phyloP scores from a whole-genome alignment of 2,113 vertebrate species.

The Piliocolobus tephrosceles region DNA sequence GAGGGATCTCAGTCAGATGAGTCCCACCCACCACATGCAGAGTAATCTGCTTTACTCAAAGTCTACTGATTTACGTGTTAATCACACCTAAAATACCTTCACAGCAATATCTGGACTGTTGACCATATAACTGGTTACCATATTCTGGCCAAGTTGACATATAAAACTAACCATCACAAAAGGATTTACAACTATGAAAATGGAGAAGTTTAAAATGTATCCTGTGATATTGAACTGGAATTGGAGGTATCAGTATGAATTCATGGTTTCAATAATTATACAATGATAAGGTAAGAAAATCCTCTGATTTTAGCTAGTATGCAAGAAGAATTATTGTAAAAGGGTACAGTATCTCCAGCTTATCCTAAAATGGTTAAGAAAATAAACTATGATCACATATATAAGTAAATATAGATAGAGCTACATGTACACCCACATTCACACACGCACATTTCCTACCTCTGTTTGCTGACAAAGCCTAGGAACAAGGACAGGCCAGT shows the following conservation, averaged over 20 bases:
- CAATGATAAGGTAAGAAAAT: background rate
- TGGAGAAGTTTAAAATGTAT: background rate
- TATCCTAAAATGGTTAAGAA: background rate
- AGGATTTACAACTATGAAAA: background rate
- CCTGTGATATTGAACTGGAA: background rate
- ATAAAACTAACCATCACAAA: background rate
- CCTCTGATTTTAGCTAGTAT: background rate
- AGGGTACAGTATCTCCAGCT: background rate
- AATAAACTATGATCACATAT: background rate
- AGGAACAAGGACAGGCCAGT: background rate
- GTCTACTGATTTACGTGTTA: background rate
- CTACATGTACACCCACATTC: background rate
- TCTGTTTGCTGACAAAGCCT: background rate
- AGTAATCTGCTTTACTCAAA: background rate
- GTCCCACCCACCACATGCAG: background rate
- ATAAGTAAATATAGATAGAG: background rate
- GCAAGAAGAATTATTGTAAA: background rate
- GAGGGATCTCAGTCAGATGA: background rate
- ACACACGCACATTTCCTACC: too few species aligned
- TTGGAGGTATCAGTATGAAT: background rate
- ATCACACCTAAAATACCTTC: background rate
- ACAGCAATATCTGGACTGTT: background rate
- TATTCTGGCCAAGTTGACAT: background rate
- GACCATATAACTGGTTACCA: background rate
- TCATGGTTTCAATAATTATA: background rate